Evolutionary conservation across 2,797 vertebrate genomes (phyloP).

Genomic region (Eidolon dupreanum): DNA sequence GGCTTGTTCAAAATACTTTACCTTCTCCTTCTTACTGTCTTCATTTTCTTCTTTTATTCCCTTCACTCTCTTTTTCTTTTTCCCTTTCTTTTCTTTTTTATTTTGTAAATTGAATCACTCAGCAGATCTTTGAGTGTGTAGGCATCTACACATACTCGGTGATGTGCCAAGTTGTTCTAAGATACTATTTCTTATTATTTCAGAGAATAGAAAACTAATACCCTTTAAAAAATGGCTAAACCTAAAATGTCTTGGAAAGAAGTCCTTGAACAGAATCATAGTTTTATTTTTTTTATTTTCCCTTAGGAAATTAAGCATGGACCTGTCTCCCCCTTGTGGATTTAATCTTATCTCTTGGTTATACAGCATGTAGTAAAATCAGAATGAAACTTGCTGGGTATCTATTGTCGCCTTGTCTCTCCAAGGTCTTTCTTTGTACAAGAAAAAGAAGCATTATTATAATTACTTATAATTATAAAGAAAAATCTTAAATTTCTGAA

Average conservation of each 20-base stretch:
- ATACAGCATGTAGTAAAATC: background rate
- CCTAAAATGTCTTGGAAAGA: constrained; percentile 24
- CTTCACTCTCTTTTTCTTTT: too few relatives aligned
- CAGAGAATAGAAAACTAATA: background rate
- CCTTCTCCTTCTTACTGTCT: background rate
- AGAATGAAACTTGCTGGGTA: background rate
- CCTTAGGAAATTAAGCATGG: constrained; percentile 45
- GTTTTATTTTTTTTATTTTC: background rate
- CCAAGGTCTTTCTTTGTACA: background rate
- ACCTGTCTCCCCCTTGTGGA: constrained; percentile 78
- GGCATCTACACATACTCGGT: background rate
- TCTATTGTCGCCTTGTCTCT: background rate
- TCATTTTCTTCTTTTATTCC: background rate
- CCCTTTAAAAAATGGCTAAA: background rate
- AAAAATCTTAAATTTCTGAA: background rate
- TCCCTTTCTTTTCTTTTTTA: background rate
- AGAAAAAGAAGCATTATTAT: background rate
- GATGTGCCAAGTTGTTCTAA: background rate
- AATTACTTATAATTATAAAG: background rate
- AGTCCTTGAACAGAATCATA: background rate
- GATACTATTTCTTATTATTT: background rate
- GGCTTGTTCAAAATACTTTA: background rate
- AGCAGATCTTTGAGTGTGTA: background rate
- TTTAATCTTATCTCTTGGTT: background rate
- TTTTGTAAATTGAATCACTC: background rate